Percentiles rank a stretch among this genome's conserved stretches.
Conservation (phyloP, 2,113 vertebrate species). For the Pachycephala philippinensis region DNA sequence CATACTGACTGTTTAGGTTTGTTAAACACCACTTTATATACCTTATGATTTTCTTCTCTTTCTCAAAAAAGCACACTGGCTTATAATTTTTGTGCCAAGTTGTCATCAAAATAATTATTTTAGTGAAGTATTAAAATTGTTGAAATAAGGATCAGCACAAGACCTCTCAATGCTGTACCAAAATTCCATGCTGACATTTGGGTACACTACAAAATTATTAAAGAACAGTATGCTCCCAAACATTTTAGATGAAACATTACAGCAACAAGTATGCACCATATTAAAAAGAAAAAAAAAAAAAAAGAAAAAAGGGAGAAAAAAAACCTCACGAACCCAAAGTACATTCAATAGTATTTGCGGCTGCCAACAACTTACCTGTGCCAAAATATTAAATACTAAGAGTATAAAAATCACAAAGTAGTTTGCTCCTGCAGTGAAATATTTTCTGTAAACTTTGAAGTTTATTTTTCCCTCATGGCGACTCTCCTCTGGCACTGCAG, state of each 20-base stretch:
- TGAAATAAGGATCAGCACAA: neutral
- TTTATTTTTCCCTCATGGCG: slow-evolving; percentile 83
- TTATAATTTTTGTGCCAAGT: neutral
- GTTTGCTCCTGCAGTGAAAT: slow-evolving; percentile 83
- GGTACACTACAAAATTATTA: neutral
- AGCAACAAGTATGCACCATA: neutral
- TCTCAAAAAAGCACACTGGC: neutral
- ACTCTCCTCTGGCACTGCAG: slow-evolving; percentile 77
- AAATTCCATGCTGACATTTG: neutral
- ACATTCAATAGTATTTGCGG: neutral
- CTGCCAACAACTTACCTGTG: slow-evolving; percentile 76
- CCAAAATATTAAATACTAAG: slow-evolving; percentile 75
- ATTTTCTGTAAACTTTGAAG: slow-evolving; percentile 81
- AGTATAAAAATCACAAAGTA: slow-evolving; percentile 72
- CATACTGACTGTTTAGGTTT: neutral
- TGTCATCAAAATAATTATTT: neutral
- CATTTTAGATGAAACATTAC: neutral
- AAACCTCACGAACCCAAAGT: neutral
- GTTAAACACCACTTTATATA: neutral
- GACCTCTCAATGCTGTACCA: neutral
- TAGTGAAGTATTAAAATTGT: neutral
- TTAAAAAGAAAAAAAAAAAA: neutral
- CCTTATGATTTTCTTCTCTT: neutral
- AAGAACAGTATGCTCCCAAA: neutral
- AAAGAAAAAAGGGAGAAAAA: rapidly evolving